Percentiles rank a stretch among this genome's conserved stretches.
Evolutionary conservation across 2,888 invertebrate genomes (phyloP).

Genomic region (Lagria hirta): DNA sequence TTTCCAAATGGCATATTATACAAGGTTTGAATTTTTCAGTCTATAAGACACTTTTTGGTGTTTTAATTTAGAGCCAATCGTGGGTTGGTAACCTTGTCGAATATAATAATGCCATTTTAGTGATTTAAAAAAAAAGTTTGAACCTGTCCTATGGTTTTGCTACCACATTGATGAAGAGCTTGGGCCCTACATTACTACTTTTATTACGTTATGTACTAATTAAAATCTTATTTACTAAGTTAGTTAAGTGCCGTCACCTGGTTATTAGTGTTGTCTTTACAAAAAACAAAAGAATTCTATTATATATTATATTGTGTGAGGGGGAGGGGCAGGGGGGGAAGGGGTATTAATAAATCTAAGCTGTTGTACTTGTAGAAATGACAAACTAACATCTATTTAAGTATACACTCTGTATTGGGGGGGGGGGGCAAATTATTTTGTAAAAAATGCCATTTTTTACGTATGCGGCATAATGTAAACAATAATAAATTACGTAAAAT

Average conservation of each 20-base stretch:
- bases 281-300: too few species aligned
- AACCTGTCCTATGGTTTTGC: conserved; percentile 48
- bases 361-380: conserved; percentile 50
- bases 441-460: conserved; percentile 22
- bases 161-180: conserved; percentile 54
- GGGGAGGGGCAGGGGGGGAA: not conserved
- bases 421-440: conserved; percentile 15
- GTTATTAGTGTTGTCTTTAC: conserved; percentile 54
- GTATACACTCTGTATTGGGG: conserved; percentile 45
- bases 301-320: too few species aligned
- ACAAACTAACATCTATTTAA: conserved; percentile 46
- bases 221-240: conserved; percentile 51
- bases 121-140: conserved; percentile 32
- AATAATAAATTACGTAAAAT: conserved; percentile 31
- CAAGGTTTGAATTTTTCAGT: conserved; percentile 45
- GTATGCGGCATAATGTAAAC: conserved; percentile 16
- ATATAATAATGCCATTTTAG: conserved; percentile 44
- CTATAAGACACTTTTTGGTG: conserved; percentile 55
- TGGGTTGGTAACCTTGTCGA: conserved; percentile 15
- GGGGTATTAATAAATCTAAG: conserved; percentile 42
- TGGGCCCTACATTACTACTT: conserved; percentile 42
- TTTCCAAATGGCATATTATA: conserved; percentile 48
- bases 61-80: conserved; percentile 25
- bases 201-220: conserved; percentile 47
- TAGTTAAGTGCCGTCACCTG: conserved; percentile 55